These are phyloP conservation scores for Penaeus indicus DNA, from an alignment of 1,140 invertebrate genomes.

Conservation along the genomic window DNA sequence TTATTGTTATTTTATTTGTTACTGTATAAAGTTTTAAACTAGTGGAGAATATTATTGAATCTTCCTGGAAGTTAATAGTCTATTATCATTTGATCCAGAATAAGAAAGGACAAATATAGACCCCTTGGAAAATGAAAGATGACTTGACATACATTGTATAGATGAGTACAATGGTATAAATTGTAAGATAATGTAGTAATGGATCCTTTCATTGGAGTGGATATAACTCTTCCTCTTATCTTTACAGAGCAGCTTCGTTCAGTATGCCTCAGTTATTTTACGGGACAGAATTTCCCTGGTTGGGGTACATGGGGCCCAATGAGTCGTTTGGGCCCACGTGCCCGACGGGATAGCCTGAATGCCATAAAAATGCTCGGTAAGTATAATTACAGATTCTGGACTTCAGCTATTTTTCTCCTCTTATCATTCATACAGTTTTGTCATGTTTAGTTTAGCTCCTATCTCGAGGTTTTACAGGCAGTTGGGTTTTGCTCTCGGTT, in stretches of 20 bases:
- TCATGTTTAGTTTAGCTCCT: not conserved
- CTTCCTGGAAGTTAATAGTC: too few relatives aligned
- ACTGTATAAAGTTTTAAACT: too few relatives aligned
- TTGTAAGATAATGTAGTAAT: not conserved
- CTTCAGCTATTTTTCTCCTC: not conserved
- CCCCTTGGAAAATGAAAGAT: too few relatives aligned
- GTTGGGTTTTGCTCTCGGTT: too few relatives aligned
- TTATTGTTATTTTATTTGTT: too few relatives aligned
- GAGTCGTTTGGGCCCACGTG: conserved; percentile 49
- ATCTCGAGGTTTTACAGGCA: too few relatives aligned
- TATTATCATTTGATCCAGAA: too few relatives aligned
- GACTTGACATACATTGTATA: too few relatives aligned
- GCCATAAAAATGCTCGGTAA: conserved; percentile 57
- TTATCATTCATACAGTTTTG: not conserved
- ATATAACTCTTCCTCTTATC: not conserved
- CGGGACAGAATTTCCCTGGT: conserved; percentile 51
- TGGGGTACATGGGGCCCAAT: conserved; percentile 51
- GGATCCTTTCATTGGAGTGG: not conserved
- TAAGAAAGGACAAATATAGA: too few relatives aligned
- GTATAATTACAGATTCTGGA: not conserved
- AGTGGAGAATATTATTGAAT: too few relatives aligned
- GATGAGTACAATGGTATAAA: too few relatives aligned
- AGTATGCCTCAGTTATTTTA: conserved; percentile 51
- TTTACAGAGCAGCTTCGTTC: conserved; percentile 51
- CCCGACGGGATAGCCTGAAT: conserved; percentile 45